Evolutionary conservation across 2,888 invertebrate genomes (phyloP).

Genomic region (Eristalis arbustorum): DNA sequence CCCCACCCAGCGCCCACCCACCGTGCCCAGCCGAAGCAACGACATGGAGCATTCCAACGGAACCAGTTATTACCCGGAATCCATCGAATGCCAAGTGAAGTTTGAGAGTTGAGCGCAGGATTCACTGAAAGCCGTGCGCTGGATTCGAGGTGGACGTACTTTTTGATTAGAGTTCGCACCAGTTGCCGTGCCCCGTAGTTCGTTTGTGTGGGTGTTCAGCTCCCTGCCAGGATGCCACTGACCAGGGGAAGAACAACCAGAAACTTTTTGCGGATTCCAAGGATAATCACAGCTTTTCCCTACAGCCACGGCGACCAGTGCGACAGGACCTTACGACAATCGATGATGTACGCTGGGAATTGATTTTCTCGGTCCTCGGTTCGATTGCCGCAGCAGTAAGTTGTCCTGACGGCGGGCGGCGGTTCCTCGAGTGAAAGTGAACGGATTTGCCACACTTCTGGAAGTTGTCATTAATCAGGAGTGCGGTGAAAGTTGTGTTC

Average conservation of each 20-base stretch:
- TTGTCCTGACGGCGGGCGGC: constrained; percentile 24
- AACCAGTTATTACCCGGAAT: constrained; percentile 55
- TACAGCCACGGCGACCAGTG: background rate
- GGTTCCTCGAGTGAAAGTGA: constrained; percentile 55
- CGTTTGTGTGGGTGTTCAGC: constrained; percentile 8
- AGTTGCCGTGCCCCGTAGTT: constrained; percentile 18
- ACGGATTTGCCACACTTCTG: constrained; percentile 61
- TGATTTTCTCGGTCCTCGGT: constrained; percentile 61
- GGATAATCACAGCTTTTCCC: constrained; percentile 59
- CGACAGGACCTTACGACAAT: constrained; percentile 11
- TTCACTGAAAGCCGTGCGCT: constrained; percentile 29
- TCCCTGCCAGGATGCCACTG: background rate
- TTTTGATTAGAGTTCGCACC: constrained; percentile 60
- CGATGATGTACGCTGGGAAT: constrained; percentile 53
- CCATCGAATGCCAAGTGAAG: constrained; percentile 57
- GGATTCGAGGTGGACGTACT: constrained; percentile 22
- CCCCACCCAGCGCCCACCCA: background rate
- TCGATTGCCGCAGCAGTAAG: constrained; percentile 32
- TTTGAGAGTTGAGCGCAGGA: constrained; percentile 6
- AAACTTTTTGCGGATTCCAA: constrained; percentile 45
- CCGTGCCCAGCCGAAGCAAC: constrained; percentile 21
- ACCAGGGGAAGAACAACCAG: constrained; percentile 28
- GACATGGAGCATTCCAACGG: constrained; percentile 50
- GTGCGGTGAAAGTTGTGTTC: constrained; percentile 39
- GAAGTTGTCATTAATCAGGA: constrained; percentile 67